Evolutionary conservation across 1,140 invertebrate genomes (phyloP), one percentile per base, ranked within the genome.

Genomic region (Drosophila navojoa): DNA sequence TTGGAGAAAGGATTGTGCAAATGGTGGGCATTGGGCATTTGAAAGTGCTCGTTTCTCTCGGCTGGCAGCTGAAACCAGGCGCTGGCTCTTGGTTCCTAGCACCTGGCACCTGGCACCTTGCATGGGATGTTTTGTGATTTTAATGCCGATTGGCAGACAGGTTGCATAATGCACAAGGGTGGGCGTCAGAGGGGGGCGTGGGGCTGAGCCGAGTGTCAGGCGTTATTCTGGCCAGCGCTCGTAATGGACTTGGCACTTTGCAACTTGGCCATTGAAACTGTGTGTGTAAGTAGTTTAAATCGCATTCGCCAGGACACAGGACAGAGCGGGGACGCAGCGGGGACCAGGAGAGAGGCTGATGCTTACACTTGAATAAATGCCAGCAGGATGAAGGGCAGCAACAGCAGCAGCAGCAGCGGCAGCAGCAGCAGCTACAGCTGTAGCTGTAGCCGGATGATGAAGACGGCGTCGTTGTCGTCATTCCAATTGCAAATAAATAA

Each of bases 401-500:
- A 40, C 13, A 15, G 27, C 25, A 5, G 40, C 13, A 45, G 16
- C 35, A 35, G 49, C 0, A 52, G 57, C 25, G 10, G 19, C n/a
- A 45, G 22, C 11, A 44, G 50, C 13, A 15, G 27, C 16, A 53
- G 57, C 25, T 29, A 25, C 3, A 15, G 19, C 35, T 7, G n/a
- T 11, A 16, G 7, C 15, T 45, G 15, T 16, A 50, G n/a, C 72
- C 76, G 77, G 77, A 77, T 85, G 81, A 86, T 73, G 82, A 79
- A 76, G 82, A 73, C 75, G 58, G 60, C 64, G 76, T 47, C 29
- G 44, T 53, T 11, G 53, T 71, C 67, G 67, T 81, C 79, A 87
- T 89, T 89, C 84, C 84, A 89, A 87, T 87, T 87, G 82, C 82
- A 87, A 87, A 87, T 87, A 87, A 87, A 87, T 87, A 87, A 87